Evolutionary conservation across 2,113 vertebrate genomes (phyloP).

Genomic region (Catharus minimus): DNA sequence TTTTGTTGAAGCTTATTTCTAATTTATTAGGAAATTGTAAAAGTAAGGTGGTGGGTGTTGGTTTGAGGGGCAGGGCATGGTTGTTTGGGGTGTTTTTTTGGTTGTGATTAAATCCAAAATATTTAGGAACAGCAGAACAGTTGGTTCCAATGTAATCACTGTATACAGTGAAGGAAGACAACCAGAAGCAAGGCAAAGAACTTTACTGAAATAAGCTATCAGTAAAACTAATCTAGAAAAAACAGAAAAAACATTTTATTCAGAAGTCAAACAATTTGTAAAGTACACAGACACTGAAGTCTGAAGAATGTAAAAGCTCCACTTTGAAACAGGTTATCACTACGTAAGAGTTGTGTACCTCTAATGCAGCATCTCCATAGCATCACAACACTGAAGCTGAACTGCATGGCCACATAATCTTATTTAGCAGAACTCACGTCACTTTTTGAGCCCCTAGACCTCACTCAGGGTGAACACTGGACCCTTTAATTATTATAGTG

Average conservation of each 20-base stretch:
- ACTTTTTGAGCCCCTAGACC: neutral
- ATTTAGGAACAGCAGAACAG: neutral
- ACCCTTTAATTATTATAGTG: neutral
- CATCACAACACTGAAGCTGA: neutral
- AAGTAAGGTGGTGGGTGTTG: neutral
- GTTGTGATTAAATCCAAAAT: neutral
- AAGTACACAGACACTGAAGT: neutral
- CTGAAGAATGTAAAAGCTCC: neutral
- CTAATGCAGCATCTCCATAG: neutral
- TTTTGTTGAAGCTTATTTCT: neutral
- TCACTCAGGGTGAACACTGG: neutral
- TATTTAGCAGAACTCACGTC: neutral
- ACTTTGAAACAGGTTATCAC: neutral
- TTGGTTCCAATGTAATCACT: neutral
- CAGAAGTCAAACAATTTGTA: neutral
- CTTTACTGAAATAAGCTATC: neutral
- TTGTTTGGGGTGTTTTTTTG: neutral
- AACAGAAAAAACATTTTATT: neutral
- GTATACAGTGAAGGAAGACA: neutral
- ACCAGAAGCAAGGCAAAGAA: neutral
- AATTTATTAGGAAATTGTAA: neutral
- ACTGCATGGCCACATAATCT: rapidly evolving
- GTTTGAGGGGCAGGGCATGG: neutral
- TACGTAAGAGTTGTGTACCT: neutral
- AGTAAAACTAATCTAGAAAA: neutral